Evolutionary conservation across 2,888 invertebrate species (phyloP), one percentile per base, ranked within the genome.

Genomic region (Atrina japonica): DNA sequence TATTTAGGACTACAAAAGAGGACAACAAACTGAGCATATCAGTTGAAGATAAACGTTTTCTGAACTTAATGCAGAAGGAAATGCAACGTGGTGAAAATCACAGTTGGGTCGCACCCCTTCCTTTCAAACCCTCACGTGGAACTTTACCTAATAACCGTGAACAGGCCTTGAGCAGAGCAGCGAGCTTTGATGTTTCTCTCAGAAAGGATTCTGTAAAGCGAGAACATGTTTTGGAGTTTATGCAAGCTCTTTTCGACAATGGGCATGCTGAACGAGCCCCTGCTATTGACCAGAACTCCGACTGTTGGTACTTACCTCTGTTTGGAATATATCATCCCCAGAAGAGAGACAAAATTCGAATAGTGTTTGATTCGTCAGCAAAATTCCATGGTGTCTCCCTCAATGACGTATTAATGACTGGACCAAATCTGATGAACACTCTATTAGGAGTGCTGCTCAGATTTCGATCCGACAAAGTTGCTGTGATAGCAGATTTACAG

Each of bases 381-480:
- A 49, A 69, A 40, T 70, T 21, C 25, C 43, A 60, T 49, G 68
- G 68, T 29, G 29, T 72, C 16, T 75, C 73, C n/a, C 64, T 76
- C 16, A 76, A 76, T 47, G 27, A 35, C 18, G 66, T 70, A 14
- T 63, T 74, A 14, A 29, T 75, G 2, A 25, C 21, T 18, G 76
- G 73, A n/a, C 76, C 76, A 21, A 66, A 76, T 25, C 66, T 70
- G 11, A 76, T 63, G 9, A 76, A 76, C 45, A 52, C 35, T 23
- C 43, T 76, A 45, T 30, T 75, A 18, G 76, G 76, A 14, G 53
- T 72, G 7, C 59, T 70, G 14, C 41, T 70, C 25, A 55, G 66
- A 21, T 75, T 77, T 40, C 49, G 75, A 7, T 65, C 27, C 41
- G 40, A 75, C 7, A n/a, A 14, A 1, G 56, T 75, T 25, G 74